Base-by-base conservation (phyloP, 2,797 vertebrate genomes). In the Bufotes viridis region DNA sequence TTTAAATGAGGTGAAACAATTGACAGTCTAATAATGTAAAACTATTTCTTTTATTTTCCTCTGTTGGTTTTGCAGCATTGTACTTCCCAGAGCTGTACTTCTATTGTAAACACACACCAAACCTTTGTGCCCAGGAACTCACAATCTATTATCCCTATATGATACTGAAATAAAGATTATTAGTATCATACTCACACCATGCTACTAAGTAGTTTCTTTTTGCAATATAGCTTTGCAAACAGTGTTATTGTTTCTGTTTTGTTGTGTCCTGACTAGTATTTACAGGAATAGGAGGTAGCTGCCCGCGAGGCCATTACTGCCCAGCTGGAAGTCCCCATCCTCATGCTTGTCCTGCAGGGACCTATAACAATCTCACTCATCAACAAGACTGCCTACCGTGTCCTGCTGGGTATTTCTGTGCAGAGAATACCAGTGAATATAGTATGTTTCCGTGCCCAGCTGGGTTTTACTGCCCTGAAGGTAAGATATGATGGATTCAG, bases 391-490 rank as follows among this genome's bases (percentile, higher is more conserved):
- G 98, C 91, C 96, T 92, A 69, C 91, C 90, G 76, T 99, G 97
- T 88, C 96, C 96, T 0, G 95, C 96, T 5, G 97, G 98, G 67
- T 96, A 97, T 92, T 98, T 96, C 92, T 99, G 97, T 90, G 97
- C 97, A 9, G 96, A 96, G 88, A 97, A 94, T 72, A 94, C 94
- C 34, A 94, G 90, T 81, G 94, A 94, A 93, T 99, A 96, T 90
- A 94, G 90, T 22, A 12, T 22, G 2, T 96, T 96, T 76, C 95
- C 96, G 34, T 98, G 98, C 65, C 96, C 94, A 0, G 93, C 97
- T 49, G 98, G 97, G n/a, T 98, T 98, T 92, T 99, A 97, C 94
- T 99, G 98, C 85, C 97, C 96, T 13, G 94, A 92, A 90, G 98
- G 97, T 98, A 88, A 95, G 91, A 11, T 26, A 24, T 61, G 29